These are phyloP conservation scores for Coelopa pilipes DNA, from an alignment of 2,888 invertebrate species.

Conservation along the genomic window DNA sequence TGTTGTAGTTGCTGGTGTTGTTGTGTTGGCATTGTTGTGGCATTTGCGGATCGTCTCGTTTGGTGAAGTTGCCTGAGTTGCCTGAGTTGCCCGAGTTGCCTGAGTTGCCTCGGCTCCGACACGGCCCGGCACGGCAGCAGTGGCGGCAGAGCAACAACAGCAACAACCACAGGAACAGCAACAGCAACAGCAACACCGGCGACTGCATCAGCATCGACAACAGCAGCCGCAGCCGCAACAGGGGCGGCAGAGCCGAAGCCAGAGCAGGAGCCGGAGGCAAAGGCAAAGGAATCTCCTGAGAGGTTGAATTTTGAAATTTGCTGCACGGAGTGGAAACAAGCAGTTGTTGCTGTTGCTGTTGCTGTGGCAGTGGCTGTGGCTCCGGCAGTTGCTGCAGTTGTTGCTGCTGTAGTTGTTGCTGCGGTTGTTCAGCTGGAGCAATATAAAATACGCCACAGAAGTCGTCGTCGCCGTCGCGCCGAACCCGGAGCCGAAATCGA, in stretches of 20 bases:
- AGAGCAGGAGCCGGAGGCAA: too few species aligned
- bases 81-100: too few species aligned
- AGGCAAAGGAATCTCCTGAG: conserved; percentile 28
- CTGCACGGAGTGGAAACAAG: conserved; percentile 20
- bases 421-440: conserved; percentile 38
- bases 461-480: conserved; percentile 39
- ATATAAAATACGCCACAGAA: conserved; percentile 25
- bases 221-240: conserved; percentile 20
- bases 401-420: conserved; percentile 34
- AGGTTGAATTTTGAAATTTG: conserved; percentile 26
- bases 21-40: too few species aligned
- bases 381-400: conserved; percentile 37
- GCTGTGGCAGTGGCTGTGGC: too few species aligned
- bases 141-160: background rate
- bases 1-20: too few species aligned
- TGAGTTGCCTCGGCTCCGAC: background rate
- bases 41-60: too few species aligned
- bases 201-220: background rate
- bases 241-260: background rate
- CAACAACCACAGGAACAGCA: conserved; percentile 16
- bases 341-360: conserved; percentile 42
- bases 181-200: background rate
- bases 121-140: background rate
- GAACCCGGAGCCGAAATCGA: conserved; percentile 32
- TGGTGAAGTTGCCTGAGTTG: too few species aligned